Evolutionary conservation across 2,888 invertebrate genomes (phyloP), one percentile per base, ranked within the genome.

Genomic region (Lobophora halterata): DNA sequence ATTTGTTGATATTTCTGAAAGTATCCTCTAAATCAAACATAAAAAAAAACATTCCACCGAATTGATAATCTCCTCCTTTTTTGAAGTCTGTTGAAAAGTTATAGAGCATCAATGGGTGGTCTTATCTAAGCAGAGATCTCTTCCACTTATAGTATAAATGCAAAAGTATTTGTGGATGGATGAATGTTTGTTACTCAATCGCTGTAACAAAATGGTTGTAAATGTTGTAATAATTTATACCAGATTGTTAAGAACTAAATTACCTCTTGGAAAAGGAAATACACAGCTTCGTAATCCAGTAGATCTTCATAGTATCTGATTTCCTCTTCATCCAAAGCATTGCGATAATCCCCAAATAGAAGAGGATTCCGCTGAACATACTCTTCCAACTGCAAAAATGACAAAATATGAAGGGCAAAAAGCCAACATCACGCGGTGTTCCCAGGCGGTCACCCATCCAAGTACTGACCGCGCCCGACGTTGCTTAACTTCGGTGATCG

Each of bases 281-380:
- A 95, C n/a, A 96, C 91, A 0, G 96, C 95, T 58, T 96, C 94
- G 65, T 96, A 97, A 70, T 97, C 97, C 3, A 96, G 82, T 6
- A 97, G 82, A 69, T 97, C 97, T 66, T 97, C 97, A 62, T 97
- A 97, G 54, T 91, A 91, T 37, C 97, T 87, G 0, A 91, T 87
- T 54, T 95, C 95, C 0, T 91, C 91, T 61, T 95, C 95, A 49
- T 94, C 93, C 13, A 94, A 82, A 0, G 96, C 94, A 61, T 96
- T 97, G 24, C 96, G 89, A 61, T 94, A 97, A 67, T 97, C 97
- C 0, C 97, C 97, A 66, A 93, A 97, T 0, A 97, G 83, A 28
- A 96, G 63, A 0, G 97, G 97, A 76, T 97, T 93, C 6, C 95
- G 88, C 57, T 95, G 82, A 0, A 90, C 91, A 65, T 94, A 95